Evolutionary conservation across 2,888 invertebrate genomes (phyloP).

Genomic region (Timema cristinae): DNA sequence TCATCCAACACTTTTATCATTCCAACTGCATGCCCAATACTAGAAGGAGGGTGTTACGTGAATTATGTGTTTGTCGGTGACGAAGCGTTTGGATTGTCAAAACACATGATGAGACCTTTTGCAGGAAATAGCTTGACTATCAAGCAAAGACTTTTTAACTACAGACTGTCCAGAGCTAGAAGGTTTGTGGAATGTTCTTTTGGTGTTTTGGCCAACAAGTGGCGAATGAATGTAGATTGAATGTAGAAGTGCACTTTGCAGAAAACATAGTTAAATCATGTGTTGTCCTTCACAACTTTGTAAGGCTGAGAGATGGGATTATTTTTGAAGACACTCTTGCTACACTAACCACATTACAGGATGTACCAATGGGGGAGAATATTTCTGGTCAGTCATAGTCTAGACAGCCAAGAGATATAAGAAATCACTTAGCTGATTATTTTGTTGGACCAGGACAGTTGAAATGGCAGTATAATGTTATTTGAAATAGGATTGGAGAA

Average conservation of each 20-base stretch:
- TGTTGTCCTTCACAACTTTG: constrained; percentile 5
- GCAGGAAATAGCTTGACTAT: constrained; percentile 5
- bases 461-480: not conserved
- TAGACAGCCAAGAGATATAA: not conserved
- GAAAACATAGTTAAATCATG: not conserved
- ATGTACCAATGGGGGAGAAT: not conserved
- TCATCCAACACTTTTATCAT: not conserved
- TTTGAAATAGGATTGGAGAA: not conserved
- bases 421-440: constrained; percentile 7
- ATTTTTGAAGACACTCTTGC: constrained; percentile 6
- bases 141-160: not conserved
- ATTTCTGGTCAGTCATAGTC: not conserved
- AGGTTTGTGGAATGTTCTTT: constrained; percentile 5
- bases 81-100: constrained; percentile 2
- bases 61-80: constrained; percentile 1
- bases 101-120: not conserved
- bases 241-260: constrained; percentile 3
- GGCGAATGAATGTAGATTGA: not conserved
- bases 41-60: not conserved
- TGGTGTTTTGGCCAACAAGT: constrained; percentile 7
- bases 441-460: constrained; percentile 9
- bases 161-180: constrained; percentile 2
- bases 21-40: not conserved
- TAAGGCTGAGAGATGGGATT: constrained; percentile 7
- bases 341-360: not conserved